Percentiles rank a stretch among this genome's conserved stretches.
phyloP scores from a whole-genome alignment of 2,797 vertebrate species.

The Sebastes reedi region DNA sequence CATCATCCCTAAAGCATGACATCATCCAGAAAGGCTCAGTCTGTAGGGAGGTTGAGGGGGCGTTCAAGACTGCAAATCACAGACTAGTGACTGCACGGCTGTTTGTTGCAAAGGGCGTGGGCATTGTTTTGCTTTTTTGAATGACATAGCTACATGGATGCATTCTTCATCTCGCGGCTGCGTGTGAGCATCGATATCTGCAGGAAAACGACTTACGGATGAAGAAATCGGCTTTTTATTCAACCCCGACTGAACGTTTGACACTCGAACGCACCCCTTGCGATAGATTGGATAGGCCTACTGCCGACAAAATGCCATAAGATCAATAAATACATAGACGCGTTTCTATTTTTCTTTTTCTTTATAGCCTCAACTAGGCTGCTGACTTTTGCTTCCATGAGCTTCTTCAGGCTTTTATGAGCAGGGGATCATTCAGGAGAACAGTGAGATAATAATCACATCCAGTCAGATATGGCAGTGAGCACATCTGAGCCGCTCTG shows the following conservation, averaged over 20 bases:
- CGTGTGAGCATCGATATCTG: constrained; percentile 2
- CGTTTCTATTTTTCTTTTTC: not conserved
- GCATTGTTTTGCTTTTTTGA: not conserved
- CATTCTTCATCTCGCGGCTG: not conserved
- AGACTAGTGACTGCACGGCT: constrained; percentile 1
- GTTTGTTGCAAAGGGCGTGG: constrained; percentile 44
- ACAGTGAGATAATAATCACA: not conserved
- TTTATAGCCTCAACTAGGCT: not conserved
- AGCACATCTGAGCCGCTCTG: constrained; percentile 81
- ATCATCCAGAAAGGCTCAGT: constrained; percentile 50
- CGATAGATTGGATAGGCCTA: not conserved
- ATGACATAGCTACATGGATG: not conserved
- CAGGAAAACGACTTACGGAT: not conserved
- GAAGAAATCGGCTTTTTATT: not conserved
- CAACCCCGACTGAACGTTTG: not conserved
- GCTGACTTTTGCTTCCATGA: not conserved
- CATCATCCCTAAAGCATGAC: constrained; percentile 61
- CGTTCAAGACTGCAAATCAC: constrained; percentile 44
- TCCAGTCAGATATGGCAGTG: constrained; percentile 74
- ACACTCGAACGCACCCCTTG: constrained; percentile 35
- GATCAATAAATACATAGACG: not conserved
- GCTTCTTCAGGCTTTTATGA: constrained; percentile 29
- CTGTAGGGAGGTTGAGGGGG: not conserved
- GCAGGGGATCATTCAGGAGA: not conserved
- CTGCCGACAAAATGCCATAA: constrained; percentile 24